Percentiles rank a stretch among this genome's conserved stretches.
Evolutionary conservation across 2,797 vertebrate species (phyloP).

Genomic region (Neopelma chrysocephalum): DNA sequence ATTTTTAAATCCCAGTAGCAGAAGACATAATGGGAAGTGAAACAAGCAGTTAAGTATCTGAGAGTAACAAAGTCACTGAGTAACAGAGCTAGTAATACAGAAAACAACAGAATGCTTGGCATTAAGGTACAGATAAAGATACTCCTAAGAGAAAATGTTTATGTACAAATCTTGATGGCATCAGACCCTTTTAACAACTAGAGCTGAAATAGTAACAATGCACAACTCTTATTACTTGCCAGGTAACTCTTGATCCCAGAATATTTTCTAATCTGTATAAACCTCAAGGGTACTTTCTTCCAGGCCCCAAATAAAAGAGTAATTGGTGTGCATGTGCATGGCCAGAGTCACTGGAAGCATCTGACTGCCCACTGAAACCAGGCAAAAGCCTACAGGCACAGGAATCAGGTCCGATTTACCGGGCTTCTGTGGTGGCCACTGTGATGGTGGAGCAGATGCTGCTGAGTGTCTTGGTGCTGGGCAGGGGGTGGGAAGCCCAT

Average conservation of each 20-base stretch:
- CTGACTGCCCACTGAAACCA: background rate
- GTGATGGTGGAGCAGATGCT: background rate
- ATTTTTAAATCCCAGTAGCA: background rate
- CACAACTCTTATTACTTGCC: background rate
- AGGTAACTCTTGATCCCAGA: background rate
- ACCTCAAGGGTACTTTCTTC: accelerated
- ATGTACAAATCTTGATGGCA: background rate
- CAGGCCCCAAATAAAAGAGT: background rate
- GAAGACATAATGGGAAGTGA: background rate
- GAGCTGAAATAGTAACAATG: background rate
- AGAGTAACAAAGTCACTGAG: background rate
- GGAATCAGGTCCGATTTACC: accelerated
- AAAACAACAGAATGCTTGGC: background rate
- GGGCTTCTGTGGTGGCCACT: accelerated
- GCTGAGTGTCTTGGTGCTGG: background rate
- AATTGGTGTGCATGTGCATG: background rate
- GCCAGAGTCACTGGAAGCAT: background rate
- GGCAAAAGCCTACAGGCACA: background rate
- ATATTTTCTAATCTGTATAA: background rate
- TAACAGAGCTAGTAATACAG: background rate
- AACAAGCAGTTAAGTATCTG: background rate
- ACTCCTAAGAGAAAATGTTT: background rate
- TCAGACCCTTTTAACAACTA: background rate
- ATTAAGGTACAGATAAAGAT: background rate
- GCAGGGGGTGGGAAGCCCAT: accelerated